Base-by-base conservation (phyloP, 2,797 vertebrate genomes). In the Hypotaenidia philippensis region DNA sequence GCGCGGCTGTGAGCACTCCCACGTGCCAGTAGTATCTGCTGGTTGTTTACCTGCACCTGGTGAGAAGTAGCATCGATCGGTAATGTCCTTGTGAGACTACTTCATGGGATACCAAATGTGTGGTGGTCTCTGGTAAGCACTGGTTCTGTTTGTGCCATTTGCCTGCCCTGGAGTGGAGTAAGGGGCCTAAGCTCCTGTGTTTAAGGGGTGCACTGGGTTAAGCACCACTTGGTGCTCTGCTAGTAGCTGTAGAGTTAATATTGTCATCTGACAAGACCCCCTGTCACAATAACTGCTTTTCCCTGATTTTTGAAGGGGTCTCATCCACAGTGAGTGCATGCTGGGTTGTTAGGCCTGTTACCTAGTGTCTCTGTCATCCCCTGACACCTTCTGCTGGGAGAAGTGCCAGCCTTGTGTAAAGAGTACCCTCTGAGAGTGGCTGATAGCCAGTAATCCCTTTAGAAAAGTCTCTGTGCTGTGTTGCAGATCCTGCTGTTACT, bases 381-480 rank as follows among this genome's bases (percentile, higher is more conserved):
- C 13, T 0, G 3, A 29, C 45, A 64, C 79, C 75, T 79, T 53
- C 25, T 93, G 57, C 91, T 47, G 52, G 82, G 84, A 88, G 52
- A 56, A 40, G 27, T 83, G 85, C 89, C 89, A 94, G 23, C 69
- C 69, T 84, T 12, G 1, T 65, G 27, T 49, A 23, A 80, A 82
- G 85, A 93, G 40, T 45, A n/a, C 36, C 74, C 79, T 52, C 60
- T 94, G 80, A 87, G 80, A 25, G 75, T 55, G 89, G 55, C 93
- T 92, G 93, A 22, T 87, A 81, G 94, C 49, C 87, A 94, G 80
- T 76, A 91, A 87, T 91, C 63, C 83, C 86, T 70, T 90, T 15
- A 57, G 93, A 82, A 81, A 74, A 82, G 76, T 12, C 84, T 81
- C 41, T 65, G 63, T 4, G 4, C 52, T 71, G 87, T 68, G 68